Base-by-base conservation (phyloP, 2,113 vertebrate species). In the Tor tambroides region DNA sequence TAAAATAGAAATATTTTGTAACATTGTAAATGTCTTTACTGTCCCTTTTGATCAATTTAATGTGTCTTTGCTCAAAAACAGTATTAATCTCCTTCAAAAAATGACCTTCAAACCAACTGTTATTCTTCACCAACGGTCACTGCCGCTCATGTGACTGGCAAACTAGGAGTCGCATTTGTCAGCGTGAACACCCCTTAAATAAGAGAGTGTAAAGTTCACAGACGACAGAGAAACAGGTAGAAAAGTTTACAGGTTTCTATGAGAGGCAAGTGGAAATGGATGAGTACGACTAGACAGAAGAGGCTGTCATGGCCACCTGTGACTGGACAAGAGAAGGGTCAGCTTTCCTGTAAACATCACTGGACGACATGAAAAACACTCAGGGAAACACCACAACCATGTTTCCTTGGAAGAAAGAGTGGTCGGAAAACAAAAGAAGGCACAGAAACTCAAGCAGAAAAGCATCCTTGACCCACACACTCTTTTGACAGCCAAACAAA, bases 221-320 rank as follows among this genome's bases (percentile, higher is more conserved):
- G 65, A 88, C 63, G 46, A 81, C 80, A 87, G 51, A 85, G 79
- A 85, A 84, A 74, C 23, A 72, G 65, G 75, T 38, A 54, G 81
- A 82, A 85, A 85, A 87, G 82, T 87, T 35, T 49, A 75, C 86
- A 74, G 78, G 80, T 87, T 85, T 87, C 86, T 56, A 87, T 30
- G 87, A 87, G 84, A 80, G 88, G 85, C 51, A 71, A 85, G 83
- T 49, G 84, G 54, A 85, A 69, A 76, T 67, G 43, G 30, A 87
- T 74, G 28, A 51, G 41, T 72, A 59, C 15, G 78, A 43, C 83
- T 56, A 38, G 85, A 87, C 85, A 86, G 77, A 81, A 38, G 85
- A 84, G 87, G 85, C 89, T 89, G 87, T 86, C 86, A 89, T 49
- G n/a, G 78, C 80, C 88, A 90, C 85, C 91, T 90, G 89, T 87